Evolutionary conservation across 1,140 invertebrate species (phyloP), one percentile per base, ranked within the genome.

Genomic region (Bombus difficillimus): DNA sequence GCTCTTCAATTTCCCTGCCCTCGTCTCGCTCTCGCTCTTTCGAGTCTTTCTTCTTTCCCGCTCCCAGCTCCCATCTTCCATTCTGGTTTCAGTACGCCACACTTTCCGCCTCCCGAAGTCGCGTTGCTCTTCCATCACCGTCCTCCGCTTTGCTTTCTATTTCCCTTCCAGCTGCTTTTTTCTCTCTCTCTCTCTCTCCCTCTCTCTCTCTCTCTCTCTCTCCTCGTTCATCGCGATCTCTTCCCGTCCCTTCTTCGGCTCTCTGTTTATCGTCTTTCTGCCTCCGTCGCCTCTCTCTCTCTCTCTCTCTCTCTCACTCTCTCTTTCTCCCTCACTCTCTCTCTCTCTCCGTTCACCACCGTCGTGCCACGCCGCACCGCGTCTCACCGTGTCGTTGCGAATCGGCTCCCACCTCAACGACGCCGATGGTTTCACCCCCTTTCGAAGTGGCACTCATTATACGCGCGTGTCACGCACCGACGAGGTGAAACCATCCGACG

Each of bases 401-500:
- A 72, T 68, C 71, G 25, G 28, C 47, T 34, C 74, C 41, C 28
- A 13, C 62, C n/a, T 32, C 62, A 2, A 5, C 28, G 64, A 43
- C 72, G 74, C 68, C 82, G 47, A 62, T n/a, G 83, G 81, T 85
- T 85, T 88, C 87, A 88, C 87, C 88, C 90, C 89, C 88, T 91
- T 87, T 88, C 83, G 81, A 88, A 89, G 87, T 86, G 87, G 37
- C 39, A 73, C 92, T 93, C 92, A 93, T 94, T 94, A 92, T 93
- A 93, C 89, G 92, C 92, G 93, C 93, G 93, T 93, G 93, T 95
- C 93, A 94, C 92, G 93, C 93, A 92, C 92, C 92, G 89, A 75
- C 91, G 88, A 92, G 91, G 91, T 84, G 91, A 94, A 94, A 93
- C 92, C 91, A 86, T 93, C 89, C 89, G 92, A 93, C 92, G 91